These are phyloP conservation scores for Selene dorsalis DNA, from an alignment of 2,797 vertebrate genomes.

Conservation along the genomic window DNA sequence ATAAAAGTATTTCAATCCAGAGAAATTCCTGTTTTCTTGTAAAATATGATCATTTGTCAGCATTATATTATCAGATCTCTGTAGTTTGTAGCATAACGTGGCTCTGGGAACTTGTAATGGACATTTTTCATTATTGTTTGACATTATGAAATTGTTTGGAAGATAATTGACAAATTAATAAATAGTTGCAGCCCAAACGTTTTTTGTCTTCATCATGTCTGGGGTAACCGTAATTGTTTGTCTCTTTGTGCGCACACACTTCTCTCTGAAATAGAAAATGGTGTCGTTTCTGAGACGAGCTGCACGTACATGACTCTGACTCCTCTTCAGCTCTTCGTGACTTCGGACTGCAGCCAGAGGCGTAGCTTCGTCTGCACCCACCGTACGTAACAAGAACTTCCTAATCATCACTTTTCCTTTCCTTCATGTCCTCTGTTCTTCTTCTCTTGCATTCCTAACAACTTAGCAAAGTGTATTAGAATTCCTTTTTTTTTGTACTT, in stretches of 20 bases:
- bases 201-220: background rate
- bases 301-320: constrained; percentile 78
- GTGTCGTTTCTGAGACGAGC: background rate
- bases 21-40: background rate
- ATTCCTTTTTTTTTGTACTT: background rate
- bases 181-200: background rate
- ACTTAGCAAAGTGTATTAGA: background rate
- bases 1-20: background rate
- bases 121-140: background rate
- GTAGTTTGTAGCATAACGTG: background rate
- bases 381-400: constrained; percentile 64
- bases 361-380: constrained; percentile 77
- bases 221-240: background rate
- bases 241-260: background rate
- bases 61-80: background rate
- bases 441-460: constrained; percentile 2
- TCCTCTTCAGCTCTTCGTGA: constrained; percentile 67
- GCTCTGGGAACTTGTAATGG: background rate
- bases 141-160: background rate
- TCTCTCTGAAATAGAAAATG: constrained; percentile 39
- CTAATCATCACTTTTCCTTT: background rate
- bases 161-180: background rate
- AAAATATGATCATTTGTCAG: background rate
- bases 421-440: background rate
- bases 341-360: constrained; percentile 71